Evolutionary conservation across 2,113 vertebrate genomes (phyloP).

Genomic region (Rhynchomys soricoides): DNA sequence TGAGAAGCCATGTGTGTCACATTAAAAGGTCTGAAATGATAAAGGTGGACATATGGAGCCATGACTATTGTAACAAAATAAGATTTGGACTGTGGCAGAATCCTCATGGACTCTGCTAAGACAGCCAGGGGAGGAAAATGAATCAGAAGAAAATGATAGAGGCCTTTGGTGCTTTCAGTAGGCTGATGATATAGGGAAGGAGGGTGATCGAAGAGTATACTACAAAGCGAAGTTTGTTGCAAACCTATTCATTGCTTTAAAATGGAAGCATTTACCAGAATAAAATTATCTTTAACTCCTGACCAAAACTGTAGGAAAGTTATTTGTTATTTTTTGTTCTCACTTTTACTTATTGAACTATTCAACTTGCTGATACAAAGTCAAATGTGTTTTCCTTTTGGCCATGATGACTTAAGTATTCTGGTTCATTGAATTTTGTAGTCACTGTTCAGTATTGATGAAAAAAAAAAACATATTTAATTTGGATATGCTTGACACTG

Average conservation of each 20-base stretch:
- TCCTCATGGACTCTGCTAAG: neutral
- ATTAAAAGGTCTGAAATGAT: neutral
- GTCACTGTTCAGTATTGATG: neutral
- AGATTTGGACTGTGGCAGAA: neutral
- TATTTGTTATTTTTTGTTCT: neutral
- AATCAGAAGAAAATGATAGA: neutral
- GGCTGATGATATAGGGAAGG: neutral
- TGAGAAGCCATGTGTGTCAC: neutral
- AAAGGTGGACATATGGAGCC: too few species aligned
- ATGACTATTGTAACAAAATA: neutral
- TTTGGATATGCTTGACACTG: neutral
- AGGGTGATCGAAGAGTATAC: neutral
- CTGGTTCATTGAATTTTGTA: neutral
- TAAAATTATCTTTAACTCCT: neutral
- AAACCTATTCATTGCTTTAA: neutral
- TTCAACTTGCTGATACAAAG: neutral
- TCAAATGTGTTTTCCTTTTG: neutral
- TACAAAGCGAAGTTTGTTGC: neutral
- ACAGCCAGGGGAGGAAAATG: accelerated
- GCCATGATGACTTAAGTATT: neutral
- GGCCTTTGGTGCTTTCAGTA: neutral
- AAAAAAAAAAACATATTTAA: neutral
- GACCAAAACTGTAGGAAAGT: neutral
- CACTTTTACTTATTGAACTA: neutral
- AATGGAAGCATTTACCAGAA: accelerated